These are phyloP conservation scores for Oncorhynchus gorbuscha DNA, from an alignment of 2,113 vertebrate genomes.

Conservation along the genomic window DNA sequence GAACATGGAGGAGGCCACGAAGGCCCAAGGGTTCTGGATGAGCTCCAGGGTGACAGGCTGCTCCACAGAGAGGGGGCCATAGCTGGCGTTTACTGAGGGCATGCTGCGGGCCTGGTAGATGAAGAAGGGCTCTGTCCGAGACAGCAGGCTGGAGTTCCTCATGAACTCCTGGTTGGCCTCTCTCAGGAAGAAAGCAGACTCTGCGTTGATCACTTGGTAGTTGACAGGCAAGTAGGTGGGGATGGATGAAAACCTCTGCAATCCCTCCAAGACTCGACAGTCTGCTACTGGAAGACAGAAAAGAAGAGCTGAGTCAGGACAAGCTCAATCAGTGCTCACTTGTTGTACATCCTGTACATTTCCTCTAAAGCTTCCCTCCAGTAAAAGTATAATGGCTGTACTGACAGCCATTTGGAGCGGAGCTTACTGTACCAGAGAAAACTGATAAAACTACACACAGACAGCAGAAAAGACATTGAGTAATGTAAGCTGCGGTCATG, in stretches of 20 bases:
- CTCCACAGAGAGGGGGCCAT: constrained; percentile 83
- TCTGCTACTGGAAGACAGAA: constrained; percentile 76
- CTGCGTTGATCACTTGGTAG: constrained; percentile 80
- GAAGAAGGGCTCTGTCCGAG: constrained; percentile 86
- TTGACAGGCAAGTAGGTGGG: constrained; percentile 91
- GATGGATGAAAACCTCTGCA: constrained; percentile 80
- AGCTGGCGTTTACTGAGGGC: constrained; percentile 83
- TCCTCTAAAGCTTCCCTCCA: not conserved
- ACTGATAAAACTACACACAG: not conserved
- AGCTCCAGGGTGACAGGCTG: constrained; percentile 82
- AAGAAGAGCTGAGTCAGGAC: constrained; percentile 42
- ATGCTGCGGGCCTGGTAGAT: constrained; percentile 80
- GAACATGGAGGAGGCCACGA: constrained; percentile 74
- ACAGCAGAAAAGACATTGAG: not conserved
- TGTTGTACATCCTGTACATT: constrained; percentile 53
- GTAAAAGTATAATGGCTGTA: not conserved
- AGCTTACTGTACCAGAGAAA: constrained; percentile 62
- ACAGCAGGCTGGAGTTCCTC: constrained; percentile 87
- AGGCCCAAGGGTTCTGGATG: constrained; percentile 66
- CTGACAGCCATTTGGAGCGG: not conserved
- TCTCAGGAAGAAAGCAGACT: constrained; percentile 88
- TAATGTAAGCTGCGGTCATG: constrained; percentile 14
- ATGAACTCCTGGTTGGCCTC: constrained; percentile 84
- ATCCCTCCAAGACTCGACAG: constrained; percentile 76
- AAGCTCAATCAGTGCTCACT: constrained; percentile 60